Conservation (phyloP, 2,113 vertebrate genomes). For the Erinaceus europaeus region DNA sequence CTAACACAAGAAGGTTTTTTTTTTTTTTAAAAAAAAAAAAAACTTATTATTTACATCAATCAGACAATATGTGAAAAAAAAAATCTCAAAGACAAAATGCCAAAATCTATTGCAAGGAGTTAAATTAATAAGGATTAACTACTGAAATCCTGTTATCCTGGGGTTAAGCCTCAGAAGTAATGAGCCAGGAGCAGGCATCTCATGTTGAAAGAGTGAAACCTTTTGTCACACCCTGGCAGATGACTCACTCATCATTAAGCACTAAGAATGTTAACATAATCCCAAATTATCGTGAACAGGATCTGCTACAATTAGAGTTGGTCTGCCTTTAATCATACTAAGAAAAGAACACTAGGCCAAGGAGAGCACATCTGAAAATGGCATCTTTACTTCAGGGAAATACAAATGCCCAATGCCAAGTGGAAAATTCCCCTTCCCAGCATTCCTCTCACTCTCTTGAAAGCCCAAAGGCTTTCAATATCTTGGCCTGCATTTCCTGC, state of each 20-base stretch:
- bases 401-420: neutral
- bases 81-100: neutral
- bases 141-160: slow-evolving; percentile 21
- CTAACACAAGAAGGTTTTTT: neutral
- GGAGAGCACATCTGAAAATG: neutral
- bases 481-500: neutral
- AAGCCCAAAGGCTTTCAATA: too few relatives aligned
- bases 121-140: slow-evolving; percentile 4
- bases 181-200: slow-evolving; percentile 7
- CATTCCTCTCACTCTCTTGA: neutral
- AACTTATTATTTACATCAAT: neutral
- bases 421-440: neutral
- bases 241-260: slow-evolving; percentile 47
- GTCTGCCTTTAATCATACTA: neutral
- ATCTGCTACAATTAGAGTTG: neutral
- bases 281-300: neutral
- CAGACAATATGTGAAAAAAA: neutral
- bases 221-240: slow-evolving; percentile 33
- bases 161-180: slow-evolving; percentile 47
- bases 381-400: slow-evolving; percentile 1
- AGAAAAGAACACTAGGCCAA: neutral
- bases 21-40: too few relatives aligned
- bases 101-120: slow-evolving; percentile 44
- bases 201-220: neutral
- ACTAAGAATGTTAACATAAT: slow-evolving; percentile 14